phyloP scores from a whole-genome alignment of 2,113 vertebrate genomes.

The Silurus meridionalis region DNA sequence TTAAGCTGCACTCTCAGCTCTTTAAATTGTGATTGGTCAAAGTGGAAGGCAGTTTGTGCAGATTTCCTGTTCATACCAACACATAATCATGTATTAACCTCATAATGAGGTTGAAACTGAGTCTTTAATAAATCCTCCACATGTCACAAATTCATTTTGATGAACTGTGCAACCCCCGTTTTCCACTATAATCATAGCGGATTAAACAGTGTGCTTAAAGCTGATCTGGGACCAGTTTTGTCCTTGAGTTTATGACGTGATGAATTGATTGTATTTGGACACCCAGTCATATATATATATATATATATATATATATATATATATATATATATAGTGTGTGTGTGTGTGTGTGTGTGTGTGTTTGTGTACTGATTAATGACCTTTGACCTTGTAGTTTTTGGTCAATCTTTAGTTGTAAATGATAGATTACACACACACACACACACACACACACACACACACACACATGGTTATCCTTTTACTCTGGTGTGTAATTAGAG shows the following conservation, averaged over 20 bases:
- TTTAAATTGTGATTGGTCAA: slow-evolving; percentile 10
- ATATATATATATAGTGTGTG: too few species aligned
- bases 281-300: not conserved
- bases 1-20: not conserved
- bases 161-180: slow-evolving; percentile 20
- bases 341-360: too few species aligned
- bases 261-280: not conserved
- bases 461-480: slow-evolving; percentile 35
- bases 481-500: slow-evolving; percentile 59
- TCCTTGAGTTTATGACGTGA: not conserved
- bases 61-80: slow-evolving; percentile 19
- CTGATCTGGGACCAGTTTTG: slow-evolving; percentile 18
- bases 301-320: too few species aligned
- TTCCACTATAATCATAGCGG: slow-evolving; percentile 24
- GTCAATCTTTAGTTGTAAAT: not conserved
- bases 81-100: slow-evolving; percentile 45
- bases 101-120: slow-evolving; percentile 34
- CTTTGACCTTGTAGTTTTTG: not conserved
- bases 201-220: not conserved
- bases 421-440: not conserved
- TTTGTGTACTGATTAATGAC: not conserved
- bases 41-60: slow-evolving; percentile 13
- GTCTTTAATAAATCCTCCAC: slow-evolving; percentile 20
- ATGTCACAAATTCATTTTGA: slow-evolving; percentile 39
- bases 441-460: slow-evolving; percentile 14